Percentiles rank a stretch among this genome's conserved stretches.
Conservation (phyloP, 2,797 vertebrate genomes). For the Pangasius mekongensis region DNA sequence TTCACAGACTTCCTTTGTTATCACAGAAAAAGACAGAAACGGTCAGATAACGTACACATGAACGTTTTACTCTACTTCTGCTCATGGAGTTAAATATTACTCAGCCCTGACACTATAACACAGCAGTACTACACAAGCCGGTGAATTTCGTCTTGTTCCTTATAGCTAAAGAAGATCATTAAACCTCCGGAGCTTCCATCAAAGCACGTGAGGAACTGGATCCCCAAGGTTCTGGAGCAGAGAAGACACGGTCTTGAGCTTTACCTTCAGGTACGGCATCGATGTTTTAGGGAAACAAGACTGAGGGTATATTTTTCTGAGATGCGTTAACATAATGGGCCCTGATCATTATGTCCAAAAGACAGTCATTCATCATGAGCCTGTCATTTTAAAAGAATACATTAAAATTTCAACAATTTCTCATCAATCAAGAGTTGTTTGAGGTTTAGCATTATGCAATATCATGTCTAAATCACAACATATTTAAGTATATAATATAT, state of each 20-base stretch:
- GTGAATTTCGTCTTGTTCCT: conserved; percentile 15
- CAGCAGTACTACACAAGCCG: not conserved
- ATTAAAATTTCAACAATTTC: not conserved
- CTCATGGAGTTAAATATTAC: not conserved
- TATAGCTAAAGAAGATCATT: conserved; percentile 94
- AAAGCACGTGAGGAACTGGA: conserved; percentile 98
- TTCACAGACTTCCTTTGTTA: not conserved
- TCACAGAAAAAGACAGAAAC: not conserved
- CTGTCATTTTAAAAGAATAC: not conserved
- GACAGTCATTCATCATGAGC: not conserved
- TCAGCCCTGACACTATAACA: not conserved
- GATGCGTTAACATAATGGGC: not conserved
- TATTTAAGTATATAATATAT: not conserved
- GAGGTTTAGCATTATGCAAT: not conserved
- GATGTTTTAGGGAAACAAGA: not conserved
- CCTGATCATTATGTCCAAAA: not conserved
- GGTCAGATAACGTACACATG: too few species aligned
- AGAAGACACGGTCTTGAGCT: conserved; percentile 90
- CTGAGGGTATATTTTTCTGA: not conserved
- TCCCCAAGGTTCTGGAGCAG: conserved; percentile 96
- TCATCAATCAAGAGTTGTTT: not conserved
- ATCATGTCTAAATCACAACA: not conserved
- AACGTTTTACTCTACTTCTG: not conserved
- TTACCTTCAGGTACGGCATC: conserved; percentile 87
- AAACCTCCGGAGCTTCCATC: conserved; percentile 98